Evolutionary conservation across 2,113 vertebrate species (phyloP).

Genomic region (Thunnus maccoyii): DNA sequence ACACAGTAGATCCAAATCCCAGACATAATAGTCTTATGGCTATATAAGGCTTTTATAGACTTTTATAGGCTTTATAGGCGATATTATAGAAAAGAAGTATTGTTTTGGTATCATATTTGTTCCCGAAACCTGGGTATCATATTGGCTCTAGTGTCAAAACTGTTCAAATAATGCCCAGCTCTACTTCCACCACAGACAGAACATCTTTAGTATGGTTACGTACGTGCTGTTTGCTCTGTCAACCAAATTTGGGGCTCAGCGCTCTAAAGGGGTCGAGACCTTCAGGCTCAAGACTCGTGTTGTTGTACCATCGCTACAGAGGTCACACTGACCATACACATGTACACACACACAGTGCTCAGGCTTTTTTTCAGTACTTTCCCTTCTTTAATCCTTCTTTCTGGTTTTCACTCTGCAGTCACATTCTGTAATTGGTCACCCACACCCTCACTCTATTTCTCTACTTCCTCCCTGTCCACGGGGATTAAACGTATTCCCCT

Average conservation of each 20-base stretch:
- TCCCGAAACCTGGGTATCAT: too few species aligned
- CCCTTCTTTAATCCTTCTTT: not conserved
- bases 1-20: too few species aligned
- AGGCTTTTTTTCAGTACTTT: not conserved
- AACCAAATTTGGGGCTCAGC: not conserved
- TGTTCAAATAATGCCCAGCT: too few species aligned
- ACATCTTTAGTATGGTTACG: too few species aligned
- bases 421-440: constrained; percentile 30
- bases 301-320: not conserved
- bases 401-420: constrained; percentile 26
- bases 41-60: too few species aligned
- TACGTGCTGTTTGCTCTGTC: not conserved
- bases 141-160: too few species aligned
- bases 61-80: too few species aligned
- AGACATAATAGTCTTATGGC: too few species aligned
- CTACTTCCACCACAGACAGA: too few species aligned
- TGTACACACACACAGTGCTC: not conserved
- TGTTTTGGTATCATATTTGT: too few species aligned
- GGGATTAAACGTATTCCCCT: constrained; percentile 79
- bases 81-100: too few species aligned
- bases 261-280: not conserved
- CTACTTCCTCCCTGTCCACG: constrained; percentile 15
- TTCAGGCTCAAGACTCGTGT: not conserved
- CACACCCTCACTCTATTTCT: constrained; percentile 23
- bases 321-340: not conserved